Conservation (phyloP, 2,797 vertebrate genomes). For the Neomorphus geoffroyi region DNA sequence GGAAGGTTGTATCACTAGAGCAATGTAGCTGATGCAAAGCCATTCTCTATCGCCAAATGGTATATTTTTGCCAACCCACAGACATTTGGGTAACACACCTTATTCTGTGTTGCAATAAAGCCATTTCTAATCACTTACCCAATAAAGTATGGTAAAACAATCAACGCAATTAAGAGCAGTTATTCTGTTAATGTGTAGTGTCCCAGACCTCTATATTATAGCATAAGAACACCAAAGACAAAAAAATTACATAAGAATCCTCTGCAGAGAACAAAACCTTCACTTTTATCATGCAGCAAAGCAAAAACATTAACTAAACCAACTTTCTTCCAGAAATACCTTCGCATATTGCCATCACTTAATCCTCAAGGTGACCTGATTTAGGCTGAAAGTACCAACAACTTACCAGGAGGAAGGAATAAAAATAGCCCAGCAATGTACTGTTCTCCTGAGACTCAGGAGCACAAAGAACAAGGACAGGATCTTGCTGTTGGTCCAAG, state of each 20-base stretch:
- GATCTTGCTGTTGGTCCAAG: background rate
- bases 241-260: background rate
- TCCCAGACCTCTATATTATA: background rate
- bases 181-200: background rate
- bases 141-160: background rate
- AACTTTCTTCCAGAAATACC: background rate
- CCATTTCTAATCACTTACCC: background rate
- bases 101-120: background rate
- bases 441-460: background rate
- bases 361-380: slow-evolving; percentile 5
- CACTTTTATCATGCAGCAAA: background rate
- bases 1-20: background rate
- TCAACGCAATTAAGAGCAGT: background rate
- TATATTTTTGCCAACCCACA: background rate
- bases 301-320: background rate
- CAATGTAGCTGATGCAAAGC: background rate
- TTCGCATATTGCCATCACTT: background rate
- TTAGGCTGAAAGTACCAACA: background rate
- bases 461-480: slow-evolving; percentile 25
- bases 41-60: background rate
- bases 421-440: slow-evolving; percentile 34
- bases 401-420: slow-evolving; percentile 12
- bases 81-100: background rate
- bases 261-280: background rate
- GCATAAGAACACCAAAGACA: background rate